A percentile compares a stretch with the other conserved stretches of the same genome.
These are phyloP conservation scores for Eupithecia exiguata DNA, from an alignment of 2,888 invertebrate genomes.

Conservation along the genomic window DNA sequence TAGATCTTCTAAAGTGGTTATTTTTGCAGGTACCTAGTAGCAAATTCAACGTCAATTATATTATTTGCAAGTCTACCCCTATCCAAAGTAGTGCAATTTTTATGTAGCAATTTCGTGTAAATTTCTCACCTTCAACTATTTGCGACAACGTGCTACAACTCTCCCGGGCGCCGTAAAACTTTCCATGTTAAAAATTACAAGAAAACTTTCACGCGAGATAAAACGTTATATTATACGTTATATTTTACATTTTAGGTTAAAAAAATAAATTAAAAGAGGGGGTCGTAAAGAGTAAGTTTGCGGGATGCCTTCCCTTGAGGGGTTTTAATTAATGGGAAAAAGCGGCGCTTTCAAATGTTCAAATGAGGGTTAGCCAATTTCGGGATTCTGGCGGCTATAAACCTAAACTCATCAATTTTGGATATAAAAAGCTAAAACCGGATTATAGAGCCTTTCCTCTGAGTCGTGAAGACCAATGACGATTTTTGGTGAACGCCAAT, in stretches of 20 bases:
- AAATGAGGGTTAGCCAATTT: conserved; percentile 42
- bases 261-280: conserved; percentile 37
- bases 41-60: background rate
- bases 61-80: background rate
- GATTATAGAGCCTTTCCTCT: background rate
- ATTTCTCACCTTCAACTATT: conserved; percentile 19
- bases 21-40: background rate
- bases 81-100: background rate
- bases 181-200: conserved; percentile 26
- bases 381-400: conserved; percentile 37
- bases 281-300: conserved; percentile 26
- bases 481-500: background rate
- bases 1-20: background rate
- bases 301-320: conserved; percentile 32
- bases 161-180: conserved; percentile 19
- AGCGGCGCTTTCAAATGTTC: conserved; percentile 32
- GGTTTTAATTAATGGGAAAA: conserved; percentile 47
- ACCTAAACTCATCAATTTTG: conserved; percentile 26
- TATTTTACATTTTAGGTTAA: conserved; percentile 22
- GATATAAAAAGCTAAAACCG: background rate
- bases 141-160: conserved; percentile 11
- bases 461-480: background rate
- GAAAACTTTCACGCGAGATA: conserved; percentile 26
- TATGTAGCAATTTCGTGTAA: conserved; percentile 7
- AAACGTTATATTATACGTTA: too few species aligned